A percentile compares a stretch with the other conserved stretches of the same genome.
Conservation (phyloP, 2,888 invertebrate genomes). For the Sinopyrophorus schimmeli region DNA sequence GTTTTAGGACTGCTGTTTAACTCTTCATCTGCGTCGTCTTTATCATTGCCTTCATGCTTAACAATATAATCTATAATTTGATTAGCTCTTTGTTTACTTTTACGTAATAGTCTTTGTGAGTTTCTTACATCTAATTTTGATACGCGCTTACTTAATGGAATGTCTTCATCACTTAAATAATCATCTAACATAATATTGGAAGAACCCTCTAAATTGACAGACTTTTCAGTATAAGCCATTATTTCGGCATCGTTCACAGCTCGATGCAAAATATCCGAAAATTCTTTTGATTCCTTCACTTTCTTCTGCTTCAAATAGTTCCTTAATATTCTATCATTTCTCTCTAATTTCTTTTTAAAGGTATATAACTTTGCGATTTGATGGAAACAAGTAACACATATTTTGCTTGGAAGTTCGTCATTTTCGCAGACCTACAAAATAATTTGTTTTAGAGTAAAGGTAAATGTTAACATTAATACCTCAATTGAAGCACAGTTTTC, state of each 20-base stretch:
- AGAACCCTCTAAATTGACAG: background rate
- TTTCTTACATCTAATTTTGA: conserved; percentile 10
- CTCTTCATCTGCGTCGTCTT: conserved; percentile 12
- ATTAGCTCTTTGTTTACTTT: conserved; percentile 31
- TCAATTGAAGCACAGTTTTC: conserved; percentile 46
- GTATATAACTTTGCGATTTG: conserved; percentile 52
- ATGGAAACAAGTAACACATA: conserved; percentile 54
- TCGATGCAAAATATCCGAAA: conserved; percentile 43
- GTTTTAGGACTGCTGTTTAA: too few species aligned
- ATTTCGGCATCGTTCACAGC: conserved; percentile 47
- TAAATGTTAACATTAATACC: conserved; percentile 38
- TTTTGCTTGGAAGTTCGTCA: conserved; percentile 52
- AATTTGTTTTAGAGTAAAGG: background rate
- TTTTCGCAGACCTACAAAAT: conserved; percentile 49
- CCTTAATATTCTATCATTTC: conserved; percentile 48
- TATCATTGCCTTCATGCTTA: conserved; percentile 17
- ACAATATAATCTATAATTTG: conserved; percentile 29
- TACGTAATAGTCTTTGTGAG: conserved; percentile 15
- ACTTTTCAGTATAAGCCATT: conserved; percentile 28
- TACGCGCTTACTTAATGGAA: conserved; percentile 35
- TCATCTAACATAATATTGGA: conserved; percentile 9
- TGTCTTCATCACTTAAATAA: conserved; percentile 36
- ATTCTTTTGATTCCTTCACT: conserved; percentile 33
- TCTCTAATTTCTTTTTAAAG: conserved; percentile 53
- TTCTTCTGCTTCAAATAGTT: conserved; percentile 41